Conservation (phyloP, 2,113 vertebrate genomes). For the Merops nubicus region DNA sequence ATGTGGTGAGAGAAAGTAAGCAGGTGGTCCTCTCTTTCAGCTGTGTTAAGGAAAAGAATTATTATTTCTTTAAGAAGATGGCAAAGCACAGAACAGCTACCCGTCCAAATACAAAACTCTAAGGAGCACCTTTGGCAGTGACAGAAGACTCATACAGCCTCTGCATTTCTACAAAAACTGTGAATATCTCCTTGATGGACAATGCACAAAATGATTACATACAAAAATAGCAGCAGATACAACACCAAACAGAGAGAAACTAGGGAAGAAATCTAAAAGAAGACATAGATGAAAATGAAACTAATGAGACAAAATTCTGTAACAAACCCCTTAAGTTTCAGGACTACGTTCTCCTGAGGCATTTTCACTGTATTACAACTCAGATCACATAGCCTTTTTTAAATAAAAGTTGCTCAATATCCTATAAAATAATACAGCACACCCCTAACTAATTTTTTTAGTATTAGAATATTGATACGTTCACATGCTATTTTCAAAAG, state of each 20-base stretch:
- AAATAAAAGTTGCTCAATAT: background rate
- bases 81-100: background rate
- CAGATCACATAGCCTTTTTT: background rate
- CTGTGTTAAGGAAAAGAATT: background rate
- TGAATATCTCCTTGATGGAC: background rate
- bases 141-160: background rate
- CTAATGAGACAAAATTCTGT: background rate
- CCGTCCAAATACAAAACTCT: background rate
- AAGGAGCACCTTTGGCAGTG: background rate
- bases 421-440: background rate
- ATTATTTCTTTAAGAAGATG: background rate
- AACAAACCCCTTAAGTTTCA: background rate
- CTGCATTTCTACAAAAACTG: background rate
- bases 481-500: background rate
- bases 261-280: background rate
- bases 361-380: background rate
- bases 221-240: background rate
- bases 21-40: background rate
- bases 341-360: background rate
- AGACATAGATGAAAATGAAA: background rate
- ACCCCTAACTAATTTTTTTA: background rate
- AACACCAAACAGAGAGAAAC: background rate
- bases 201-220: background rate
- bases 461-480: background rate
- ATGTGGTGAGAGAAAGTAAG: background rate